Evolutionary conservation across 2,888 invertebrate species (phyloP).

Genomic region (Drosophila vallismaia): DNA sequence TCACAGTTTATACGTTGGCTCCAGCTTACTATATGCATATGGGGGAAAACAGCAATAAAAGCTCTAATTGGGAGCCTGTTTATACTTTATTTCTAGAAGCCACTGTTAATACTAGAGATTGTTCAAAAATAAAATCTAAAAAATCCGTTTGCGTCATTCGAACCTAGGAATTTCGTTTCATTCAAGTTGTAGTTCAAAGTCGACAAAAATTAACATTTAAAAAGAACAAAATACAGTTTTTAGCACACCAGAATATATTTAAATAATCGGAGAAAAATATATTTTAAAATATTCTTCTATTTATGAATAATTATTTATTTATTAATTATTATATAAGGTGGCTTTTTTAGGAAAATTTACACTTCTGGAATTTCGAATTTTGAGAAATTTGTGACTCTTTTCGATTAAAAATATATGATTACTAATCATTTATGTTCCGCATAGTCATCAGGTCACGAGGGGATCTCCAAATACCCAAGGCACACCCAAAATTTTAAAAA

Average conservation of each 20-base stretch:
- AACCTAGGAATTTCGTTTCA: constrained; percentile 17
- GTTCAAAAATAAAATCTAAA: background rate
- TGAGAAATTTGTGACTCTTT: background rate
- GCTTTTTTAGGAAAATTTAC: too few species aligned
- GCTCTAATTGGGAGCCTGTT: too few species aligned
- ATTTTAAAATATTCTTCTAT: background rate
- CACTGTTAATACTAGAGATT: background rate
- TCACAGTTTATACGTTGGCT: background rate
- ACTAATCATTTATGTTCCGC: background rate
- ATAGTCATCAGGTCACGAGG: background rate
- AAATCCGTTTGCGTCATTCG: constrained; percentile 15
- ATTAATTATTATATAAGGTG: background rate
- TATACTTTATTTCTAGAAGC: background rate
- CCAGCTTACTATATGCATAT: too few species aligned
- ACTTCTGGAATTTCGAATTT: too few species aligned
- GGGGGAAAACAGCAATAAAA: too few species aligned
- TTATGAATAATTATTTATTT: background rate
- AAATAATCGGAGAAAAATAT: background rate
- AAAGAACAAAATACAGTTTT: background rate
- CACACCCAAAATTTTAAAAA: background rate
- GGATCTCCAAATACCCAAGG: background rate
- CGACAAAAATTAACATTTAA: constrained; percentile 4
- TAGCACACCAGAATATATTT: background rate
- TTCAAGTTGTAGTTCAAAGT: constrained; percentile 19
- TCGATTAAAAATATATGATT: background rate